Base-by-base conservation (phyloP, 2,797 vertebrate species). In the Otus scops region DNA sequence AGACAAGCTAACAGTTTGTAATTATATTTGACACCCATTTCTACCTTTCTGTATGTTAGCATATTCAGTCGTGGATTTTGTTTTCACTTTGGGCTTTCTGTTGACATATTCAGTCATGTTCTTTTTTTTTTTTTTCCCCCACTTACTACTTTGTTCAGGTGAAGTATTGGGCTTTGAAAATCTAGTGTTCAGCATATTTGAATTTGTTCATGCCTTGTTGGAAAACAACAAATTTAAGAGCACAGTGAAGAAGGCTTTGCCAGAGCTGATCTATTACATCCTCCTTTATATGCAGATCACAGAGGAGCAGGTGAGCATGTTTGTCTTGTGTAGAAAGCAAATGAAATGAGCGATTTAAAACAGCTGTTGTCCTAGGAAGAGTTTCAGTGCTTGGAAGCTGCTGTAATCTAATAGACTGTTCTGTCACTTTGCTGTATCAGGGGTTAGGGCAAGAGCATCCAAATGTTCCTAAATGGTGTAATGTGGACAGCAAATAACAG, bases 221-320 rank as follows among this genome's bases (percentile, higher is more conserved):
- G 99, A 99, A 97, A 99, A 99, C 97, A 99, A 98, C 98, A 99
- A 99, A 97, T 99, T 99, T 91, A 99, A 99, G 98, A 99, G 98
- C 98, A 99, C 99, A 1, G 99, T 99, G 97, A 99, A 98, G 97
- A 99, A 99, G 91, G 99, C 99, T 30, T 97, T 99, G 89, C 99
- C 99, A 10, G 99, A 99, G 79, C 98, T 99, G 92, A 99, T 99
- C 90, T 99, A 99, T 97, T 99, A 99, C 97, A 96, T 99, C 97
- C 99, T 99, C 94, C 98, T 99, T 30, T 99, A 99, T 97, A 99
- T 99, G 99, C 99, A 99, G 97, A 99, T 99, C 98, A 99, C 99
- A 2, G 99, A 99, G 94, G 99, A 99, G 92, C 99, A 99, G 99
- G 99, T 99, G 97, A 97, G 88, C 81, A 28, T 12, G 9, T 70